Conservation (phyloP, 2,797 vertebrate genomes). For the Macroramphosus scolopax region DNA sequence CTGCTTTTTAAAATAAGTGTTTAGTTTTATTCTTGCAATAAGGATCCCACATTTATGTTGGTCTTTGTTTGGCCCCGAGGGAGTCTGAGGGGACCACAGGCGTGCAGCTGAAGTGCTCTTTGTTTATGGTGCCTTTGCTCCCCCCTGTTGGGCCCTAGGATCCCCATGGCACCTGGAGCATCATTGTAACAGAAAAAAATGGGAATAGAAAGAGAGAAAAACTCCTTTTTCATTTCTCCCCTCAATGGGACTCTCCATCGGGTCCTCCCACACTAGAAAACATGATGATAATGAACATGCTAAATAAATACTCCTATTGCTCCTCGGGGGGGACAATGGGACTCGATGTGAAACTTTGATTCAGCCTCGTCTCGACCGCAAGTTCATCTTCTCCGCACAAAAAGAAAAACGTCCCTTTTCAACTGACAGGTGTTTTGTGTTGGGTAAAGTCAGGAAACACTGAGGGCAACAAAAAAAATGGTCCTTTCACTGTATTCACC, state of each 20-base stretch:
- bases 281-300: slow-evolving; percentile 82
- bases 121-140: slow-evolving; percentile 80
- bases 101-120: slow-evolving; percentile 83
- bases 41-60: slow-evolving; percentile 86
- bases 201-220: slow-evolving; percentile 74
- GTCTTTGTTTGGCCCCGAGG: slow-evolving; percentile 80
- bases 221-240: slow-evolving; percentile 74
- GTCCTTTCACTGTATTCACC: slow-evolving; percentile 62
- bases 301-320: slow-evolving; percentile 83
- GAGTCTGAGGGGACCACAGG: slow-evolving; percentile 82
- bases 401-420: slow-evolving; percentile 74
- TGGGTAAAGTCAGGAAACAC: slow-evolving; percentile 78
- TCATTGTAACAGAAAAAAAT: slow-evolving; percentile 87
- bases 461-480: slow-evolving; percentile 58
- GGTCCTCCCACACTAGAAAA: slow-evolving; percentile 77
- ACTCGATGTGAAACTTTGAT: slow-evolving; percentile 82
- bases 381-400: slow-evolving; percentile 65
- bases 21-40: slow-evolving; percentile 89
- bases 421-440: slow-evolving; percentile 81
- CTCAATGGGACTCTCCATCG: slow-evolving; percentile 78
- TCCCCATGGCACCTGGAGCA: slow-evolving; percentile 85
- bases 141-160: slow-evolving; percentile 74
- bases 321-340: slow-evolving; percentile 66
- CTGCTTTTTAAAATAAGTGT: slow-evolving; percentile 84
- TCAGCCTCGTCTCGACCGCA: slow-evolving; percentile 68